Base-by-base conservation (phyloP, 2,113 vertebrate species). In the Progne subis region DNA sequence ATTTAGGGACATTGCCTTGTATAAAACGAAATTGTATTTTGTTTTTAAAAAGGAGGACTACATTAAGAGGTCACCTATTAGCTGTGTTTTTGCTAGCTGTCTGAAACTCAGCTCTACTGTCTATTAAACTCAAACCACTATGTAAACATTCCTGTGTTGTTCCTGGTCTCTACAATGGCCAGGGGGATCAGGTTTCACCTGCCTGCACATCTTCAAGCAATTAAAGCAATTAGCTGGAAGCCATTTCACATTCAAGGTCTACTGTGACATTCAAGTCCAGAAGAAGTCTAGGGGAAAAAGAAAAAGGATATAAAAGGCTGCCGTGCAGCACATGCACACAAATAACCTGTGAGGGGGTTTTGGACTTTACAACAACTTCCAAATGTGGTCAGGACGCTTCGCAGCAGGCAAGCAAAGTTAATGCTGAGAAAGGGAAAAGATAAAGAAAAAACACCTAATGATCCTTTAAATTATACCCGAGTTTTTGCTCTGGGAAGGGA, bases 161-260 rank as follows among this genome's bases (percentile, higher is more conserved):
- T 98, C 98, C 98, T 96, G 95, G 97, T 98, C 97, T 98, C 96
- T 93, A 98, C 96, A 98, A 97, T 98, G 98, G 98, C 98, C 98
- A 79, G 64, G 64, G 98, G 98, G 99, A 98, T 99, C 98, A 16
- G 82, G 98, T 99, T 99, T 98, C 99, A 99, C 99, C 98, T 99
- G 98, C 98, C 97, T 96, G 98, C 98, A 99, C 98, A 99, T 99
- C 98, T 99, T 98, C 98, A 97, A 98, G 98, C 98, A 99, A 99
- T 99, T 99, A 99, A 98, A 98, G 98, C 98, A 98, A 99, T 99
- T 99, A 99, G 98, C 97, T 97, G 97, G 97, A 98, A 99, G 98
- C 98, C 98, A 97, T 98, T 99, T 98, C 98, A 98, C 98, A 98
- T 98, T 98, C 98, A 98, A 99, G 98, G 98, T 99, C 98, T 98